Percentiles rank a stretch among this genome's conserved stretches.
phyloP scores from a whole-genome alignment of 2,888 invertebrate species.

The Torymus aiolomorphi region DNA sequence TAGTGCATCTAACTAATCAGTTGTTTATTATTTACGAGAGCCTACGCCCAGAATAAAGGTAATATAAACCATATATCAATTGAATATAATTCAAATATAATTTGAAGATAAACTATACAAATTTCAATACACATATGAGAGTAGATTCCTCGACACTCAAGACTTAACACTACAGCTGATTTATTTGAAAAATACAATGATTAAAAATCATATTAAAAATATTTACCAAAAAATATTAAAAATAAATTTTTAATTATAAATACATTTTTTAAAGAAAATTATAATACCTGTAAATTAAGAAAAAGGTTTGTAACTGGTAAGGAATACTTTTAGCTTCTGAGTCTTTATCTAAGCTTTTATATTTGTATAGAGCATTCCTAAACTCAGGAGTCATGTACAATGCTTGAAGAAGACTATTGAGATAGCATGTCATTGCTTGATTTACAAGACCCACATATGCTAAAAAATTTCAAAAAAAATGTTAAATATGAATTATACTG shows the following conservation, averaged over 20 bases:
- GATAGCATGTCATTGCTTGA: slow-evolving; percentile 94
- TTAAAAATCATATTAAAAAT: not conserved
- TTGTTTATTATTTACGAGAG: too few relatives aligned
- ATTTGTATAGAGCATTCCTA: slow-evolving; percentile 91
- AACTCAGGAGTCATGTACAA: slow-evolving; percentile 95
- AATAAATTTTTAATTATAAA: slow-evolving; percentile 4
- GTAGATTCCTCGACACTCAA: too few relatives aligned
- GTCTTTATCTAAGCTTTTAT: slow-evolving; percentile 79
- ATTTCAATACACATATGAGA: too few relatives aligned
- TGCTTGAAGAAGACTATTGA: slow-evolving; percentile 91
- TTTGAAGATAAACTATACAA: too few relatives aligned
- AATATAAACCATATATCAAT: too few relatives aligned
- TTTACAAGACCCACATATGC: slow-evolving; percentile 88
- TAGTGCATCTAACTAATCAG: too few relatives aligned
- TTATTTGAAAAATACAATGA: slow-evolving; percentile 78
- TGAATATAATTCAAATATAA: too few relatives aligned
- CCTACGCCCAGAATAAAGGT: too few relatives aligned
- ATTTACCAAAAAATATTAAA: slow-evolving; percentile 15
- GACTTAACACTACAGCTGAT: slow-evolving; percentile 86
- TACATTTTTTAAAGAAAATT: slow-evolving; percentile 7
- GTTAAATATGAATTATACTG: not conserved
- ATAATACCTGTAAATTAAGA: slow-evolving; percentile 84
- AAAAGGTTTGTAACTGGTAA: slow-evolving; percentile 90
- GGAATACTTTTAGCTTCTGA: slow-evolving; percentile 85
- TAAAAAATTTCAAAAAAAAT: slow-evolving; percentile 23